Evolutionary conservation across 2,888 invertebrate species (phyloP).

Genomic region (Philonicus albiceps): DNA sequence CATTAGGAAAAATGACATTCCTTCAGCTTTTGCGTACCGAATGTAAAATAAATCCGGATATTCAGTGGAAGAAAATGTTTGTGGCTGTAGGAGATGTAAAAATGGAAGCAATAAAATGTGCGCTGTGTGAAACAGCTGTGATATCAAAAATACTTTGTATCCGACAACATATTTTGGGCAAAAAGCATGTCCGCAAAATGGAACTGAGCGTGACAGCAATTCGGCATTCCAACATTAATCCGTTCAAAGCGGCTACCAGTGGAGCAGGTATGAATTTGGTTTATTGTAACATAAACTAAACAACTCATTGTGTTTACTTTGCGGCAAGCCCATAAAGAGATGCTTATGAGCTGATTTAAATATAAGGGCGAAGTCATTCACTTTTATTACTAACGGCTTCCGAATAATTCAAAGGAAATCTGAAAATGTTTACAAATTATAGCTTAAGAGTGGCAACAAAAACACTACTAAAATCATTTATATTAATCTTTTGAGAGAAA

Average conservation of each 20-base stretch:
- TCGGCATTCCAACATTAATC: background rate
- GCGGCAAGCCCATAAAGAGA: too few relatives aligned
- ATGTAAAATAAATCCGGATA: background rate
- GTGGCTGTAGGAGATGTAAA: background rate
- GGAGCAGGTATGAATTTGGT: background rate
- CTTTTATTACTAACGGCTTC: too few relatives aligned
- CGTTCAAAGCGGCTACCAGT: background rate
- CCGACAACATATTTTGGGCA: background rate
- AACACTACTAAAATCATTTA: too few relatives aligned
- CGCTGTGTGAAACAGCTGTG: background rate
- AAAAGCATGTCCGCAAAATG: background rate
- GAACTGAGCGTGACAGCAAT: background rate
- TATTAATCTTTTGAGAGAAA: too few relatives aligned
- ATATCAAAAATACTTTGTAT: background rate
- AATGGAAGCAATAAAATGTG: background rate
- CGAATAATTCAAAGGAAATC: too few relatives aligned
- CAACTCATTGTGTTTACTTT: background rate
- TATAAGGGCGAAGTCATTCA: too few relatives aligned
- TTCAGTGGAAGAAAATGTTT: constrained; percentile 15
- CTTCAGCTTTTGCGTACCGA: background rate
- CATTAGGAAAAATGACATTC: background rate
- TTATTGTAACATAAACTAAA: background rate
- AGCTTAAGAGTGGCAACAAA: too few relatives aligned
- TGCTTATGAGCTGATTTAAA: too few relatives aligned
- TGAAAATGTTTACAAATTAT: too few relatives aligned